Conservation (phyloP, 64 coral and sea anemone genomes). For the Platygyra sinensis region DNA sequence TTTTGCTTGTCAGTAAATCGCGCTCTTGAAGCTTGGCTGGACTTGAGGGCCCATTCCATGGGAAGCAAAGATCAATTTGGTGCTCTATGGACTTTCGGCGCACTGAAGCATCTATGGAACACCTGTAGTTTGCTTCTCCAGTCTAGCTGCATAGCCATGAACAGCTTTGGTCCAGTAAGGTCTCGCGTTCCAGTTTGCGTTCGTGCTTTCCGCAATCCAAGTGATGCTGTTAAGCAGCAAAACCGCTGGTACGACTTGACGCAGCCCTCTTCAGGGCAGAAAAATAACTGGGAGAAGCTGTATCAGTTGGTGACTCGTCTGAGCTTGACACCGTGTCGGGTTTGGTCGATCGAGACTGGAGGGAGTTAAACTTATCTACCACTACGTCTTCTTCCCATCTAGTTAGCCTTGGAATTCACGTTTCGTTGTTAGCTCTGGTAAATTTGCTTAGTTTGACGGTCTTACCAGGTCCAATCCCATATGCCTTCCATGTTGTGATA, state of each 20-base stretch:
- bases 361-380: not conserved
- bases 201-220: not conserved
- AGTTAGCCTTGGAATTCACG: not conserved
- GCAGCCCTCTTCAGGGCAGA: conserved; percentile 26
- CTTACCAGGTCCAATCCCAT: conserved; percentile 6
- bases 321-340: not conserved
- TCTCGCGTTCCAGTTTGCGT: not conserved
- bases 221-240: conserved; percentile 1
- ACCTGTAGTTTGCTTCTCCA: not conserved
- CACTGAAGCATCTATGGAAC: not conserved
- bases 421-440: not conserved
- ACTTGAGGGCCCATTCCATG: conserved; percentile 2
- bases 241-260: conserved; percentile 30
- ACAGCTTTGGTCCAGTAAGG: not conserved
- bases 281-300: conserved; percentile 2
- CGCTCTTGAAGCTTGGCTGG: not conserved
- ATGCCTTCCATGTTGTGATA: not conserved
- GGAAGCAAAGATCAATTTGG: not conserved
- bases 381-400: not conserved
- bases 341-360: not conserved
- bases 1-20: conserved; percentile 49
- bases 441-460: no score
- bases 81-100: no score
- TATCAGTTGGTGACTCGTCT: not conserved
- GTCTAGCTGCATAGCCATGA: not conserved